Base-by-base conservation (phyloP, 2,797 vertebrate species). In the Numenius phaeopus region DNA sequence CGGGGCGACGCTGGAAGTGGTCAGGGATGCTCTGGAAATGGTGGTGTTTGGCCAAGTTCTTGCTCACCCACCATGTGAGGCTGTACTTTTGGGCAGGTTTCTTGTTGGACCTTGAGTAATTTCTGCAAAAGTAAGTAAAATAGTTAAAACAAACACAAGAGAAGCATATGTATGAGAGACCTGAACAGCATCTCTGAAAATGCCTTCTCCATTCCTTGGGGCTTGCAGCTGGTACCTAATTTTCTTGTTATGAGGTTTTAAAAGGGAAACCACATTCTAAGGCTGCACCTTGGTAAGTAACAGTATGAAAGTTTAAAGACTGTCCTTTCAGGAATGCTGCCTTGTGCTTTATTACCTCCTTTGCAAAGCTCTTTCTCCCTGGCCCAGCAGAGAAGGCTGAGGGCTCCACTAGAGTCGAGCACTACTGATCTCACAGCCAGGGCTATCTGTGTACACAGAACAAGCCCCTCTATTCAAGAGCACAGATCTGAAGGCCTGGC, bases 21-120 rank as follows among this genome's bases (percentile, higher is more conserved):
- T 96, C 90, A 4, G 98, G 98, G n/a, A 99, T 72, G 5, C 75
- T 85, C 44, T 94, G 94, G 92, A 99, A 99, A 29, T 98, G 94
- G 39, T 91, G 95, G 14, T 69, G 69, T 78, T 71, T 32, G 55
- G 62, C 27, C 29, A 37, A 17, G 40, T 95, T 98, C 67, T 73
- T 81, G 22, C 30, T 82, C 29, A 98, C 94, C 98, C 99, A 98
- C 37, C 98, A 96, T 2, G 44, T 15, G 18, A 98, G 97, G 14
- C 97, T 95, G 67, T 89, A 90, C 21, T 66, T 97, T 82, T 85
- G 96, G 93, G 85, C 21, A 54, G 91, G 81, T 72, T 94, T 95
- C 69, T 84, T 95, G 84, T 61, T 65, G 17, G 47, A 91, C 15
- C 85, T 90, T 69, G 96, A 93, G 46, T 98, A 97, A 92, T 99